phyloP scores from a whole-genome alignment of 2,797 vertebrate species.

The Cyprinella venusta region DNA sequence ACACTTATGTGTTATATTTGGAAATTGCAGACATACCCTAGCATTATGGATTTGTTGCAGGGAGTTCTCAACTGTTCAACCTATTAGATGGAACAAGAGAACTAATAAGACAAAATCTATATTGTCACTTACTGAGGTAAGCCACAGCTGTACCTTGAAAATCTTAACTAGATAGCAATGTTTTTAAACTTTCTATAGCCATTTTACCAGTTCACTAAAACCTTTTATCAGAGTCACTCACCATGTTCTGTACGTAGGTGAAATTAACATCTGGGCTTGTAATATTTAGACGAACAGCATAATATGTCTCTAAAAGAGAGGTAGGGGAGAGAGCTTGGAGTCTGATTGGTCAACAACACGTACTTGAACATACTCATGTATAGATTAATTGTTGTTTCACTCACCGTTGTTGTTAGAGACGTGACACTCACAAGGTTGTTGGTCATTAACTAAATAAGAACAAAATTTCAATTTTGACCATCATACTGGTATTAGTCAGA shows the following conservation, averaged over 20 bases:
- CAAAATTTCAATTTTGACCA: background rate
- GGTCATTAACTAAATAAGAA: slow-evolving; percentile 52
- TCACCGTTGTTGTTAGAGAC: slow-evolving; percentile 64
- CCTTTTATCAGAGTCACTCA: slow-evolving; percentile 53
- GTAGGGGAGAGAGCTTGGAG: background rate
- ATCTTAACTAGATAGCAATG: background rate
- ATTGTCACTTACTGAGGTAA: background rate
- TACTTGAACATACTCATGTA: background rate
- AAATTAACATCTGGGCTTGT: slow-evolving; percentile 9
- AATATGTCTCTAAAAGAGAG: slow-evolving; percentile 67
- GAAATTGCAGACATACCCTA: slow-evolving; percentile 15
- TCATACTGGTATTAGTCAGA: background rate
- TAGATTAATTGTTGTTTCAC: background rate
- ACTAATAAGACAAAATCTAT: background rate
- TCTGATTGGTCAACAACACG: background rate
- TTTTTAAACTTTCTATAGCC: background rate
- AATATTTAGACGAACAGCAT: slow-evolving; percentile 63
- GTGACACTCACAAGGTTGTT: slow-evolving; percentile 64
- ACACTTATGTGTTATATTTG: background rate
- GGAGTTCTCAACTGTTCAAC: slow-evolving; percentile 21
- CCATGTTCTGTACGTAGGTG: slow-evolving; percentile 43
- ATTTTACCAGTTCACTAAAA: background rate
- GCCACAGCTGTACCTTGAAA: background rate
- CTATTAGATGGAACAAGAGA: slow-evolving; percentile 20
- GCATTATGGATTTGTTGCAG: background rate